These are phyloP conservation scores for Idris sp. DNA, from an alignment of 1,140 invertebrate species.

Conservation along the genomic window DNA sequence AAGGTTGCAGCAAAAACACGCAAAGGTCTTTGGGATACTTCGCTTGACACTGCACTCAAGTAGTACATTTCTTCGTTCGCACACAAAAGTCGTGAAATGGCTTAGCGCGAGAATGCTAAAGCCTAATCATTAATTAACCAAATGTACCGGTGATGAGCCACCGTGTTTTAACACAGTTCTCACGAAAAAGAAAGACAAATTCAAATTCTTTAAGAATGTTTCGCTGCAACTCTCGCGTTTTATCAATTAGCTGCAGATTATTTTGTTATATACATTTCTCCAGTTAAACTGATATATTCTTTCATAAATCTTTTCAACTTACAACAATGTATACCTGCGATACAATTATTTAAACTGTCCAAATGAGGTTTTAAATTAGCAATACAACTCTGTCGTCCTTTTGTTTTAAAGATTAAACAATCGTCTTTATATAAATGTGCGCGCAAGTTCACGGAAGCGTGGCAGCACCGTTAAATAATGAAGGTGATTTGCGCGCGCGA, in stretches of 20 bases:
- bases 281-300: too few relatives aligned
- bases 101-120: conserved; percentile 48
- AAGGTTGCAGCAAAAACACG: conserved; percentile 48
- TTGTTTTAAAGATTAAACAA: conserved; percentile 39
- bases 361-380: conserved; percentile 20
- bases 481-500: conserved; percentile 37
- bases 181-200: too few relatives aligned
- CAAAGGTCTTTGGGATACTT: conserved; percentile 16
- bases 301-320: too few relatives aligned
- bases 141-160: conserved; percentile 47
- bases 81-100: conserved; percentile 33
- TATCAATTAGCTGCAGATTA: too few relatives aligned
- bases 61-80: conserved; percentile 50
- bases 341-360: too few relatives aligned
- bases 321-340: too few relatives aligned
- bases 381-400: neutral
- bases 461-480: conserved; percentile 44
- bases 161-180: too few relatives aligned
- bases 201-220: too few relatives aligned
- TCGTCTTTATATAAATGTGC: conserved; percentile 34
- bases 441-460: conserved; percentile 18
- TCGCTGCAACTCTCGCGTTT: too few relatives aligned
- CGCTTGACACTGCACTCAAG: conserved; percentile 42
- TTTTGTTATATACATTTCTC: too few relatives aligned
- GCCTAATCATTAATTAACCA: conserved; percentile 67